A percentile compares a stretch with the other conserved stretches of the same genome.
phyloP scores from a whole-genome alignment of 2,113 vertebrate genomes.

The Rana temporaria region DNA sequence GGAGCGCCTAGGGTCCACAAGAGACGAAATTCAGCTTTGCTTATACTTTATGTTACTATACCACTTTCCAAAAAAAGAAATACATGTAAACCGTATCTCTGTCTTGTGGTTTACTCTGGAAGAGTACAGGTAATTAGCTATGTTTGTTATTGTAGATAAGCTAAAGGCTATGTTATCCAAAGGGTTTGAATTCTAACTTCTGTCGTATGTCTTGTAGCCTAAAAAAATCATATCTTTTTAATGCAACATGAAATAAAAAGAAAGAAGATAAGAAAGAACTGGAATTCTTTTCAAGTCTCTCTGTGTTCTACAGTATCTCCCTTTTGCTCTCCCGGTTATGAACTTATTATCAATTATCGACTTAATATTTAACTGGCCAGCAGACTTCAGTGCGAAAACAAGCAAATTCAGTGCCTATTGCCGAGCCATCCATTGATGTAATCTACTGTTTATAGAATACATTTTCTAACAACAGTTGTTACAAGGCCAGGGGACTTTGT shows the following conservation, averaged over 20 bases:
- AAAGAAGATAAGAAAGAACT: conserved; percentile 32
- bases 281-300: conserved; percentile 40
- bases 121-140: neutral
- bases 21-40: too few species aligned
- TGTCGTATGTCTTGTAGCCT: neutral
- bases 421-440: conserved; percentile 15
- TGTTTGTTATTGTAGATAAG: neutral
- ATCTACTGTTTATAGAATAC: conserved; percentile 38
- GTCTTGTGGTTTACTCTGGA: too few species aligned
- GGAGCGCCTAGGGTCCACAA: too few species aligned
- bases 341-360: conserved; percentile 23
- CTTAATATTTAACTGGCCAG: conserved; percentile 49
- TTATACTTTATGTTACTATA: too few species aligned
- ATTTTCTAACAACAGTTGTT: conserved; percentile 8
- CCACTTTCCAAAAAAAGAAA: too few species aligned
- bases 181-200: neutral
- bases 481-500: conserved; percentile 1
- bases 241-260: conserved; percentile 40
- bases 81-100: too few species aligned
- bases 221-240: conserved; percentile 30
- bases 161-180: neutral
- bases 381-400: conserved; percentile 3
- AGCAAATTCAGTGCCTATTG: conserved; percentile 22
- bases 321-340: conserved; percentile 22
- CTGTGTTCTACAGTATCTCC: conserved; percentile 20